Evolutionary conservation across 1,140 invertebrate species (phyloP).

Genomic region (Penaeus chinensis): DNA sequence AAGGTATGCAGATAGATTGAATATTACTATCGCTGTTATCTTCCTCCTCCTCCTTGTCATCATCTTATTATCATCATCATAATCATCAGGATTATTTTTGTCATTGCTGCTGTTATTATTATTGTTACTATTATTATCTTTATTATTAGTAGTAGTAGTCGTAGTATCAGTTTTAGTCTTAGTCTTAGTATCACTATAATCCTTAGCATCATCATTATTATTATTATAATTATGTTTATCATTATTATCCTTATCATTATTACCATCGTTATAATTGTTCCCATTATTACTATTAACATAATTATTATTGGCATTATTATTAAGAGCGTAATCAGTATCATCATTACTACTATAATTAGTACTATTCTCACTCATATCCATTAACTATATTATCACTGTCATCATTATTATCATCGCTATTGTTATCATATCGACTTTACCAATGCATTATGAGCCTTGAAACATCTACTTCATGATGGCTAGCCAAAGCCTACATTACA

Average conservation of each 20-base stretch:
- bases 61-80: not conserved
- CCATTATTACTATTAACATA: not conserved
- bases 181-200: not conserved
- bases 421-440: too few relatives aligned
- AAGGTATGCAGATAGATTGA: not conserved
- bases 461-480: too few relatives aligned
- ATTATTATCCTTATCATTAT: not conserved
- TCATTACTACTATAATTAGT: too few relatives aligned
- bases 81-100: not conserved
- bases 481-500: too few relatives aligned
- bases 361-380: too few relatives aligned
- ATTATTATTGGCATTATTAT: not conserved
- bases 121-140: not conserved
- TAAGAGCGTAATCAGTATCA: not conserved
- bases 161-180: not conserved
- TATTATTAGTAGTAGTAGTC: not conserved
- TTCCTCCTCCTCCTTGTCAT: not conserved
- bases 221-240: not conserved
- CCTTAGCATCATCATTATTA: not conserved
- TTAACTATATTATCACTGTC: not conserved
- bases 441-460: too few relatives aligned
- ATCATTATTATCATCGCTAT: not conserved
- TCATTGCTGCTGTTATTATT: not conserved
- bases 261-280: too few relatives aligned
- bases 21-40: not conserved